A percentile compares a stretch with the other conserved stretches of the same genome.
Conservation (phyloP, 2,888 invertebrate genomes). For the Ormia ochracea region DNA sequence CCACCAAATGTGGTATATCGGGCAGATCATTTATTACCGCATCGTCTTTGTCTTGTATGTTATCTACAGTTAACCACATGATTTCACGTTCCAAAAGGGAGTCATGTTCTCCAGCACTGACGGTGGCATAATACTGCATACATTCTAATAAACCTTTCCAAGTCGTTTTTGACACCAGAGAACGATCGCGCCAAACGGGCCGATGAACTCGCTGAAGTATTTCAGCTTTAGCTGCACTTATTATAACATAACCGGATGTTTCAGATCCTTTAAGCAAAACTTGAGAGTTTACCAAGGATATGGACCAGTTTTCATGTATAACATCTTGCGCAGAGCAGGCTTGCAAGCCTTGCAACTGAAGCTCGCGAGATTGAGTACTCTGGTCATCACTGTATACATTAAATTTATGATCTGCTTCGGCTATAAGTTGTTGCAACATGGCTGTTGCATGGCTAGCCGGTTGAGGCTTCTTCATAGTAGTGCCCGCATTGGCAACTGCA, state of each 20-base stretch:
- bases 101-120: slow-evolving; percentile 87
- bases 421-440: slow-evolving; percentile 93
- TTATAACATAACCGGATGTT: slow-evolving; percentile 96
- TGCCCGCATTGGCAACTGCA: slow-evolving; percentile 63
- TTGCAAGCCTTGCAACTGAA: slow-evolving; percentile 88
- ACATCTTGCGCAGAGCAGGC: slow-evolving; percentile 94
- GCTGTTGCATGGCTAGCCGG: slow-evolving; percentile 88
- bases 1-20: slow-evolving; percentile 91
- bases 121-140: slow-evolving; percentile 99
- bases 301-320: slow-evolving; percentile 94
- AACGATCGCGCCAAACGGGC: slow-evolving; percentile 91
- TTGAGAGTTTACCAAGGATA: slow-evolving; percentile 80
- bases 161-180: slow-evolving; percentile 93
- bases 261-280: slow-evolving; percentile 96
- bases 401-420: slow-evolving; percentile 93
- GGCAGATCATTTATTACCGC: slow-evolving; percentile 87
- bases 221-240: slow-evolving; percentile 97
- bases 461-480: slow-evolving; percentile 72
- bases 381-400: slow-evolving; percentile 98
- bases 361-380: slow-evolving; percentile 84
- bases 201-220: slow-evolving; percentile 92
- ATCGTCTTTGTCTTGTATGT: slow-evolving; percentile 91
- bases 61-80: slow-evolving; percentile 96
- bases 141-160: slow-evolving; percentile 97
- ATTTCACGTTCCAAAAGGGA: slow-evolving; percentile 88